Base-by-base conservation (phyloP, 2,888 invertebrate species). In the Margaritifera margaritifera region DNA sequence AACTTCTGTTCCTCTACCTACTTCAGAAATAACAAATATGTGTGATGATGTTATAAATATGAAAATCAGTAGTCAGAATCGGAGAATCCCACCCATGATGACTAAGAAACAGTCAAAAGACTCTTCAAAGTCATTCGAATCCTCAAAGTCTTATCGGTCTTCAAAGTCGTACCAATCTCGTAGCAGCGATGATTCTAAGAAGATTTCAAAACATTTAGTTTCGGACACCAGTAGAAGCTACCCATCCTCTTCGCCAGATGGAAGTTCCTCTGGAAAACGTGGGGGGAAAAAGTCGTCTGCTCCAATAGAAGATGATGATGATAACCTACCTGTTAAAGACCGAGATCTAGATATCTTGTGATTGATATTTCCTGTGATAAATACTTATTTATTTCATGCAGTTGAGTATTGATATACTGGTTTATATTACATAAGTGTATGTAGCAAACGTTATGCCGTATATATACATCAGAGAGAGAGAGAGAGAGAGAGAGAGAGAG, bases 261-360 rank as follows among this genome's bases (percentile, higher is more conserved):
- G 11, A 15, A 42, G 42, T 42, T 24, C n/a, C 53, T 20, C 51
- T 31, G 27, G 62, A 62, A 62, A 57, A 56, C 22, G 15, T 22
- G n/a, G 69, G 57, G n/a, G 62, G 57, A 62, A 24, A 56, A 63
- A 66, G 56, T 66, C 67, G 15, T 75, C 72, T 22, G 67, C 64
- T 31, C 69, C 70, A n/a, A 52, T 78, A 19, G 72, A 79, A 2
- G 69, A 69, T 60, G 80, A 84, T 64, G 86, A 86, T 56, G 83
- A 84, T 11, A 70, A 82, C 42, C 72, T 83, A 60, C 86, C 80
- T 51, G 69, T 86, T 27, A 86, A 84, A 69, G 85, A 87, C 64
- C 78, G 83, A 66, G 87, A 87, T 70, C 69, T 87, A 42, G 87
- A 87, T 70, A 86, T 86, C 62, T 77, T 87, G 69, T 87, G 80